Conservation (phyloP, 2,888 invertebrate genomes). For the Antheraea yamamai region DNA sequence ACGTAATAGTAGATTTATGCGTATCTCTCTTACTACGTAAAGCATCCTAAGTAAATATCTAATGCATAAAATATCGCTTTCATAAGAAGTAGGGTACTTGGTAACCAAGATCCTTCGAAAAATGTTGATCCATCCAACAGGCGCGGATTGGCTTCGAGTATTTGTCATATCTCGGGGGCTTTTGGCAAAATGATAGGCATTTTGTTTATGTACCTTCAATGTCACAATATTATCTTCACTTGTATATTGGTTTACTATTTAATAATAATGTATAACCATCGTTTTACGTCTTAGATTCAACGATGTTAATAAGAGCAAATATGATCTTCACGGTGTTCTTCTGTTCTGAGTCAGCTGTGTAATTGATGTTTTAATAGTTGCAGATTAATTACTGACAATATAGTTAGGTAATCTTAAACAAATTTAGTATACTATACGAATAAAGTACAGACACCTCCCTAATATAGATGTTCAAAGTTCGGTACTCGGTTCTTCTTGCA, state of each 20-base stretch:
- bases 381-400: too few relatives aligned
- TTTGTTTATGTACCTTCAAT: neutral
- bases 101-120: constrained; percentile 9
- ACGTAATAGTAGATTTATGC: neutral
- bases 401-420: too few relatives aligned
- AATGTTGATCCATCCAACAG: constrained; percentile 14
- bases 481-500: too few relatives aligned
- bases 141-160: constrained; percentile 12
- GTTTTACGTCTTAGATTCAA: neutral
- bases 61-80: constrained; percentile 16
- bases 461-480: too few relatives aligned
- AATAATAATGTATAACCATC: neutral
- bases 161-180: constrained; percentile 15
- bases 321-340: too few relatives aligned
- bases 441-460: too few relatives aligned
- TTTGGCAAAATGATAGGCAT: constrained; percentile 1
- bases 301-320: neutral
- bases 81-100: constrained; percentile 15
- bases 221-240: neutral
- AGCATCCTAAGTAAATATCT: constrained; percentile 15
- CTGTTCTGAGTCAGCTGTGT: too few relatives aligned
- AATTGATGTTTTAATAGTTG: too few relatives aligned
- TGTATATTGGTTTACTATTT: neutral
- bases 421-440: too few relatives aligned
- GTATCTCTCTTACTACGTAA: neutral